Conservation (phyloP, 1,140 invertebrate species). For the Brachionus calyciflorus region DNA sequence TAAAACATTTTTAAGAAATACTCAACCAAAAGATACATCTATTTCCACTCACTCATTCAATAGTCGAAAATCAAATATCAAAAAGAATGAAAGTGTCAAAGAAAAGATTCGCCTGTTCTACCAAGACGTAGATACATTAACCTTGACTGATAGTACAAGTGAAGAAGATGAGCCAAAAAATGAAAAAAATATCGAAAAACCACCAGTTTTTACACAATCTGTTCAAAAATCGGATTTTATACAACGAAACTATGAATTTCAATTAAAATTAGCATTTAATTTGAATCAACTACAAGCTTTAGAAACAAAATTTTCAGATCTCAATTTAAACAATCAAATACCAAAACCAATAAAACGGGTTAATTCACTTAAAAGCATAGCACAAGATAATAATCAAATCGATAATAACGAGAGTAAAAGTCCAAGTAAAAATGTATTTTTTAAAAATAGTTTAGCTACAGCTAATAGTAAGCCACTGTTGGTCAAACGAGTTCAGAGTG, state of each 20-base stretch:
- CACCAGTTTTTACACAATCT: background rate
- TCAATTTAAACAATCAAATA: background rate
- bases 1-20: background rate
- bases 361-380: no score
- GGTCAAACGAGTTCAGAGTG: slow-evolving; percentile 24
- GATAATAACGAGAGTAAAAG: background rate
- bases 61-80: background rate
- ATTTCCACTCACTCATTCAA: background rate
- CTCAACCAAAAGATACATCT: background rate
- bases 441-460: slow-evolving; percentile 2
- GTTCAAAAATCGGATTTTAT: slow-evolving; percentile 18
- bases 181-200: background rate
- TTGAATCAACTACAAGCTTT: slow-evolving; percentile 12
- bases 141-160: background rate
- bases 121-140: background rate
- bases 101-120: background rate
- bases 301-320: slow-evolving; percentile 20
- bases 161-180: background rate
- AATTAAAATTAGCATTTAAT: slow-evolving; percentile 21
- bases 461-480: slow-evolving; percentile 2
- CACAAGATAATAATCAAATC: background rate
- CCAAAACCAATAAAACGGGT: background rate
- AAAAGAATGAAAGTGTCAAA: background rate
- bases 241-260: slow-evolving; percentile 8
- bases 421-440: background rate